phyloP scores from a whole-genome alignment of 2,888 invertebrate genomes.

The Crematogaster levior region DNA sequence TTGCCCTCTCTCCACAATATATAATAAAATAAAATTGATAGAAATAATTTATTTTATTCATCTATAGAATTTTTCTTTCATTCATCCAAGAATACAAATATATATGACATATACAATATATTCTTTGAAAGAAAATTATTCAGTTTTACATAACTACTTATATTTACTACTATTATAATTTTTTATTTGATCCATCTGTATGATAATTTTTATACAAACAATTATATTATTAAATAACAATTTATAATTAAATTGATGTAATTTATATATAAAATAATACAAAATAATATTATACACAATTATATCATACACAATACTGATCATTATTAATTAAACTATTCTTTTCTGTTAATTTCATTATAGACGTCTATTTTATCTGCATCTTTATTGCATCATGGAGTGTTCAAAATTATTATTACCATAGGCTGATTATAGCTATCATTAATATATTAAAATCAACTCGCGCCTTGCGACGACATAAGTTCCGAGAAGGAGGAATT shows the following conservation, averaged over 20 bases:
- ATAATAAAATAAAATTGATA: slow-evolving; percentile 13
- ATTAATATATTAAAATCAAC: slow-evolving; percentile 48
- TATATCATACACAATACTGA: not conserved
- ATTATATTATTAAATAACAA: no score
- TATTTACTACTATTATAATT: not conserved
- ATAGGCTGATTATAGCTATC: slow-evolving; percentile 12
- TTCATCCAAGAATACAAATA: slow-evolving; percentile 17
- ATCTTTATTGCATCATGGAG: not conserved
- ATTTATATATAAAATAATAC: no score
- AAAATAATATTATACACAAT: no score
- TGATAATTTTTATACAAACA: not conserved
- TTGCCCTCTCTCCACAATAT: not conserved
- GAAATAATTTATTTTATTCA: not conserved
- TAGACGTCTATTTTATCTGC: not conserved
- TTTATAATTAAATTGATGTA: no score
- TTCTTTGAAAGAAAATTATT: not conserved
- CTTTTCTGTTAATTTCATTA: not conserved
- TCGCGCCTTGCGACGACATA: slow-evolving; percentile 50
- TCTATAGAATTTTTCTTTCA: not conserved
- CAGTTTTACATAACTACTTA: not conserved
- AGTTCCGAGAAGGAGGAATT: slow-evolving; percentile 61
- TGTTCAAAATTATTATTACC: not conserved
- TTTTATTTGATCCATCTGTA: not conserved
- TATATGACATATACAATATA: not conserved
- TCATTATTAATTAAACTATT: not conserved